Percentiles rank a stretch among this genome's conserved stretches.
Evolutionary conservation across 2,888 invertebrate species (phyloP).

Genomic region (Cephus nigrinus): DNA sequence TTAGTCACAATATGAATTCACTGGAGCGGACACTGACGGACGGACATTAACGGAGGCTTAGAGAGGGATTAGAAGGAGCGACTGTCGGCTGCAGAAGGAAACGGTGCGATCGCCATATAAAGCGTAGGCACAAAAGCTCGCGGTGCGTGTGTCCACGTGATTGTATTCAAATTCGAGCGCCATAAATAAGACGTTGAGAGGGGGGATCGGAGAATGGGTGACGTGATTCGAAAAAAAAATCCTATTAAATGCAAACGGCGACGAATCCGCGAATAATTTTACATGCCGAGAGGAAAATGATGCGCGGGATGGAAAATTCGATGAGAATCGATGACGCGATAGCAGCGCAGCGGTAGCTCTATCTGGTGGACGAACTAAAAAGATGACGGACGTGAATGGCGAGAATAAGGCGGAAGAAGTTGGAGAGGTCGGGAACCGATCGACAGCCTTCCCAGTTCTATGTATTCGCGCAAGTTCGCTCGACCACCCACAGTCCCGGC

Average conservation of each 20-base stretch:
- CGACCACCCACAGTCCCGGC: constrained; percentile 45
- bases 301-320: no score
- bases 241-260: no score
- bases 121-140: neutral
- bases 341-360: no score
- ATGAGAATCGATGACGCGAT: no score
- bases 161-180: constrained; percentile 6
- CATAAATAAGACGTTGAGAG: constrained; percentile 19
- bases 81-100: neutral
- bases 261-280: no score
- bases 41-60: no score
- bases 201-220: constrained; percentile 4
- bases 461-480: constrained; percentile 28
- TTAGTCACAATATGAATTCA: no score
- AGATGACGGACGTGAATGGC: constrained; percentile 34
- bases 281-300: no score
- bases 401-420: constrained; percentile 49
- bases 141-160: neutral
- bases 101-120: neutral
- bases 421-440: constrained; percentile 61
- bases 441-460: constrained; percentile 23
- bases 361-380: no score
- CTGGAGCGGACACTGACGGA: no score
- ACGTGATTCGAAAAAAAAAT: no score
- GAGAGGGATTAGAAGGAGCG: no score